A percentile compares a stretch with the other conserved stretches of the same genome.
Evolutionary conservation across 1,140 invertebrate species (phyloP).

Genomic region (Drosophila busckii): DNA sequence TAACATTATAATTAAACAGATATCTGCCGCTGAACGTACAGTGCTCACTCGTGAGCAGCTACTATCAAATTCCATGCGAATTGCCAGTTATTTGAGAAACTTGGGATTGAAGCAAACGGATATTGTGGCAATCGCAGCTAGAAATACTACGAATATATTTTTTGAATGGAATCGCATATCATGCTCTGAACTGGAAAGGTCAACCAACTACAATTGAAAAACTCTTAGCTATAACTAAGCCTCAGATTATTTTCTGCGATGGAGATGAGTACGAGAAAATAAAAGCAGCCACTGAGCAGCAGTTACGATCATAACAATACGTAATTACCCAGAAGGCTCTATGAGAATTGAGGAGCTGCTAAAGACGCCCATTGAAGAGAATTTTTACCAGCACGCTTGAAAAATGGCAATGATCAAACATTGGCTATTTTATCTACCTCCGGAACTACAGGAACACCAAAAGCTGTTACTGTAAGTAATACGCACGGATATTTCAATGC

Average conservation of each 20-base stretch:
- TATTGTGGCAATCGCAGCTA: constrained; percentile 25
- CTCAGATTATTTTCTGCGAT: constrained; percentile 52
- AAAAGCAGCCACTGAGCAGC: not conserved
- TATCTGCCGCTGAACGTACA: constrained; percentile 28
- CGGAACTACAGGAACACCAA: constrained; percentile 88
- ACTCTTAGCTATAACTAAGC: constrained; percentile 32
- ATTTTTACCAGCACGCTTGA: constrained; percentile 20
- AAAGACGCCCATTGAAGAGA: constrained; percentile 7
- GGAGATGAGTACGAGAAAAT: constrained; percentile 30
- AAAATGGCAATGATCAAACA: constrained; percentile 37
- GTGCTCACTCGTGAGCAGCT: constrained; percentile 26
- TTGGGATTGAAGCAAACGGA: constrained; percentile 15
- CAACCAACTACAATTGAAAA: constrained; percentile 9
- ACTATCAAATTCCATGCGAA: constrained; percentile 19
- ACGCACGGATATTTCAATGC: constrained; percentile 19
- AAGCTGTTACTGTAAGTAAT: constrained; percentile 86
- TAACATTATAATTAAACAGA: too few species aligned
- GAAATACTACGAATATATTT: constrained; percentile 30
- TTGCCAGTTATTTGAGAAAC: constrained; percentile 25
- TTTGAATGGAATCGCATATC: constrained; percentile 31
- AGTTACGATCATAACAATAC: constrained; percentile 15
- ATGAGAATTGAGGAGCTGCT: constrained; percentile 10
- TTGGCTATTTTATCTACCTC: constrained; percentile 80
- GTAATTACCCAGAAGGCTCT: constrained; percentile 13
- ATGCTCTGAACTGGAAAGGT: constrained; percentile 11